Evolutionary conservation across 2,113 vertebrate species (phyloP).

Genomic region (Pholis gunnellus): DNA sequence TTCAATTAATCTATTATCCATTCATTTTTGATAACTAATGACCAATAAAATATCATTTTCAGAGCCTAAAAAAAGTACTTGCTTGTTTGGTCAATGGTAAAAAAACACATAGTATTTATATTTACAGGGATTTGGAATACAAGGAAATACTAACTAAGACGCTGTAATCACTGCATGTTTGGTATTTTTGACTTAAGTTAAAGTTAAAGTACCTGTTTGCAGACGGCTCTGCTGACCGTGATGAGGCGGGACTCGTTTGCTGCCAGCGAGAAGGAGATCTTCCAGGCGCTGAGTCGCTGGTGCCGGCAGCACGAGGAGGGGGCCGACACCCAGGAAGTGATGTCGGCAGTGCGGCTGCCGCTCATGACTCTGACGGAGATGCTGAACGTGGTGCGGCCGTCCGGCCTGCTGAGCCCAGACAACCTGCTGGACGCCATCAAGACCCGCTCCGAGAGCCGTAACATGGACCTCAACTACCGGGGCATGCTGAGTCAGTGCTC

Average conservation of each 20-base stretch:
- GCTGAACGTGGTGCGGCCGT: conserved; percentile 95
- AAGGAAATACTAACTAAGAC: neutral
- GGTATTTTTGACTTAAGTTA: neutral
- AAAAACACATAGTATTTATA: neutral
- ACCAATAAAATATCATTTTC: too few relatives aligned
- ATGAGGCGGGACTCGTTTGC: conserved; percentile 95
- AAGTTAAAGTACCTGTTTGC: neutral
- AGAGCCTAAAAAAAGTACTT: too few relatives aligned
- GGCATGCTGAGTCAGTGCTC: conserved; percentile 95
- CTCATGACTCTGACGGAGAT: conserved; percentile 97
- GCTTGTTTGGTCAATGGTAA: too few relatives aligned
- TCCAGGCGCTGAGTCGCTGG: conserved; percentile 95
- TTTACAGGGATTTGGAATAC: neutral
- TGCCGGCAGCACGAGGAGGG: conserved; percentile 93
- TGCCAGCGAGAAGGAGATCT: conserved; percentile 96
- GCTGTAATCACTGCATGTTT: neutral
- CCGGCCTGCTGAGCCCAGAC: conserved; percentile 92
- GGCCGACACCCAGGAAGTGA: conserved; percentile 87
- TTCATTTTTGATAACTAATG: too few relatives aligned
- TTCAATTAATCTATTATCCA: too few relatives aligned
- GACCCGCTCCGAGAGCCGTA: conserved; percentile 95
- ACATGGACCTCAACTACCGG: conserved; percentile 99
- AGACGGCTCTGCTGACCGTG: conserved; percentile 92
- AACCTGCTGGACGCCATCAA: conserved; percentile 98
- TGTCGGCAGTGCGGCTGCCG: conserved; percentile 94